Percentiles rank a stretch among this genome's conserved stretches.
Evolutionary conservation across 2,113 vertebrate species (phyloP).

Genomic region (Megalops atlanticus): DNA sequence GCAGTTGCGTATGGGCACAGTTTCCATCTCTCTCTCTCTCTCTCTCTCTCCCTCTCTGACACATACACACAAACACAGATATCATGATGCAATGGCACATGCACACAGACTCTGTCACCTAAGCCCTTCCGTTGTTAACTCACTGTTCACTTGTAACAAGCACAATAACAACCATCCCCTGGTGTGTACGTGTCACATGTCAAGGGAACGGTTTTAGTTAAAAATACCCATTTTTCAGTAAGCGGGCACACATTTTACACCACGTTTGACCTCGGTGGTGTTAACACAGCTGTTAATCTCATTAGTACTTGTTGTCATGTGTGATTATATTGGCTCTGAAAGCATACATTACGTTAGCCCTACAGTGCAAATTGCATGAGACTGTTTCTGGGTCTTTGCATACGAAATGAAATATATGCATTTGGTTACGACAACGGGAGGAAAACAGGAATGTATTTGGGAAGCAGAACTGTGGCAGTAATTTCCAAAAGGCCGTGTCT

Average conservation of each 20-base stretch:
- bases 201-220: background rate
- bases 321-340: no score
- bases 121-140: background rate
- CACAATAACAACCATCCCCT: background rate
- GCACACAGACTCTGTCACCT: background rate
- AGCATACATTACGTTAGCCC: no score
- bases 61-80: background rate
- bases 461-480: no score
- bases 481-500: no score
- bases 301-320: no score
- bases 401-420: background rate
- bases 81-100: background rate
- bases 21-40: constrained; percentile 33
- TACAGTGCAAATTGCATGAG: no score
- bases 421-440: background rate
- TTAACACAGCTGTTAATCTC: no score
- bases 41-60: constrained; percentile 20
- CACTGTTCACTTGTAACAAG: background rate
- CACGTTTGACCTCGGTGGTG: background rate
- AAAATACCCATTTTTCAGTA: background rate
- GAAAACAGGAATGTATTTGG: no score
- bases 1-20: no score
- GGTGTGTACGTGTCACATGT: background rate
- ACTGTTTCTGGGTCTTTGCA: no score
- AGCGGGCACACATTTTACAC: background rate